Evolutionary conservation across 1,140 invertebrate species (phyloP), one percentile per base, ranked within the genome.

Genomic region (Platyura marginata): DNA sequence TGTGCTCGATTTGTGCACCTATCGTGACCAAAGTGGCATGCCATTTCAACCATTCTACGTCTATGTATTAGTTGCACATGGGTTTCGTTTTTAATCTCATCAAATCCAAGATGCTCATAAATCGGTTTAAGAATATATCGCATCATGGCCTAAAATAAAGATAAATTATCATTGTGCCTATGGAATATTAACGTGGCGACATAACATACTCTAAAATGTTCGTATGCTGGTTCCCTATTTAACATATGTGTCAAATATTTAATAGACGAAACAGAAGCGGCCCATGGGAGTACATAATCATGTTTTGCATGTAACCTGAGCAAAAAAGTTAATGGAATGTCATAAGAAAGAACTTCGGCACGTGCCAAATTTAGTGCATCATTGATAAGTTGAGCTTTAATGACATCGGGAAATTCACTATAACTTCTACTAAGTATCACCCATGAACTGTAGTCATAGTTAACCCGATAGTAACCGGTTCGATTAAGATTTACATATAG

Each of bases 301-400:
- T 51, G 46, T 8, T 48, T n/a, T 2, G 45, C 44, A 36, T 40
- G 52, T 2, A 61, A 45, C 33, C 59, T 57, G 46, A 58, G 48
- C 1, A 59, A 43, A 44, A 61, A 61, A 19, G 64, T 63, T 21
- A 83, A 59, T 18, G 73, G 71, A 21, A 70, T 63, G 11, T 64
- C 54, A 46, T 82, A 82, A 34, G 67, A 51, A 2, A 81, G 42
- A 3, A 71, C 51, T 21, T 69, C 72, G 0, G 68, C 69, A 47
- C 74, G 69, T 0, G 77, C 80, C 35, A 91, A 62, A 53, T 79
- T 78, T 52, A 89, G 75, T 1, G 82, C 70, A 61, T 93, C 87
- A 50, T 89, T 81, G 9, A 93, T 69, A 1, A 92, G 55, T 51
- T 86, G 79, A 0, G 82, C 85, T 34, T 81, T 68, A 43, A 81